These are phyloP conservation scores for Aphelenchoides fujianensis DNA, from an alignment of 1,140 invertebrate species.

Conservation along the genomic window DNA sequence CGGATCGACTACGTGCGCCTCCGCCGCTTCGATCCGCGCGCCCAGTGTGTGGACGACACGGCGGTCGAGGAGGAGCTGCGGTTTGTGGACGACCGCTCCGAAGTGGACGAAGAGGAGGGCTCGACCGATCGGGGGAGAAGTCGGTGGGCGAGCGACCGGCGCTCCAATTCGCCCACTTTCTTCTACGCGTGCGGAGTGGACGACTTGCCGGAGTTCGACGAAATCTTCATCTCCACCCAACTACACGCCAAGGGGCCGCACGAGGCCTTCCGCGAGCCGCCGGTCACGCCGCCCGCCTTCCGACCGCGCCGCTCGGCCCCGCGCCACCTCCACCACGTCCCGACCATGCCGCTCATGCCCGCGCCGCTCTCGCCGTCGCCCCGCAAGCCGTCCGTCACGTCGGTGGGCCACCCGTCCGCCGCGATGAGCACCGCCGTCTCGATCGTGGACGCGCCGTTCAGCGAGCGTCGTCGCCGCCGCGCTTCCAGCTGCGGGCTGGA, in stretches of 20 bases:
- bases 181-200: slow-evolving; percentile 40
- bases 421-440: neutral
- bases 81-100: neutral
- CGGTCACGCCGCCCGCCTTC: neutral
- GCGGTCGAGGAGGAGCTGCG: neutral
- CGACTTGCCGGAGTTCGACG: slow-evolving; percentile 14
- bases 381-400: slow-evolving; percentile 21
- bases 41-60: neutral
- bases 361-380: neutral
- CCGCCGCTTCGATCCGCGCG: neutral
- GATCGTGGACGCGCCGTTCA: neutral
- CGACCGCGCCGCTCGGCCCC: slow-evolving; percentile 11
- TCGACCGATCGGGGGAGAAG: neutral
- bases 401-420: neutral
- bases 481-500: slow-evolving; percentile 1
- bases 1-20: slow-evolving; percentile 27
- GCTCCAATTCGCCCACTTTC: slow-evolving; percentile 21
- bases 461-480: neutral
- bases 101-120: neutral
- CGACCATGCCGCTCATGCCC: neutral
- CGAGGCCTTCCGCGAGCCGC: neutral
- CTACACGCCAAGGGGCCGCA: neutral
- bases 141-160: neutral
- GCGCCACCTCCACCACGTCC: neutral
- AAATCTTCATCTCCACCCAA: slow-evolving; percentile 14